A percentile compares a stretch with the other conserved stretches of the same genome.
Conservation (phyloP, 2,888 invertebrate species). For the Lasioglossum malachurum region DNA sequence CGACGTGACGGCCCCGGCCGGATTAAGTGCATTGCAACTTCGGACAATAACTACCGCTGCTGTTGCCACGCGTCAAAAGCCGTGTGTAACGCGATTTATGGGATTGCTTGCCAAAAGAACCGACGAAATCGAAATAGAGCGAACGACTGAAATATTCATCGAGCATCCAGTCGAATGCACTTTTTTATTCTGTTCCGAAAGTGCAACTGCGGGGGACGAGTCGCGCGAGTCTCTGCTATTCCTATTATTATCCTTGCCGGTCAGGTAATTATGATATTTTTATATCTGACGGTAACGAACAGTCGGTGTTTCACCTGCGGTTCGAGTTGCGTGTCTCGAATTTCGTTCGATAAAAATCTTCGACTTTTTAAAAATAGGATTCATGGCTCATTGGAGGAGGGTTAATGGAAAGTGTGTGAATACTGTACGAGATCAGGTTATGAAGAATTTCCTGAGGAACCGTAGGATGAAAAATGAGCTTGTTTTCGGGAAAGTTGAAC, state of each 20-base stretch:
- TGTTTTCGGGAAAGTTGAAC: slow-evolving; percentile 1
- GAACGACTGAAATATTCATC: neutral
- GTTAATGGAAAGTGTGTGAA: neutral
- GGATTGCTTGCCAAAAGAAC: neutral
- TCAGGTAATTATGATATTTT: neutral
- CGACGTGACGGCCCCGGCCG: slow-evolving; percentile 37
- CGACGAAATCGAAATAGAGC: neutral
- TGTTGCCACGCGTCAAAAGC: slow-evolving; percentile 11
- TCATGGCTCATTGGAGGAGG: too few relatives aligned
- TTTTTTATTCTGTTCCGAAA: neutral
- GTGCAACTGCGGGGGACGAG: neutral
- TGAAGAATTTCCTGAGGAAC: neutral
- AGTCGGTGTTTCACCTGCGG: neutral
- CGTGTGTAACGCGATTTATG: neutral
- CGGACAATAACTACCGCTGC: slow-evolving; percentile 26
- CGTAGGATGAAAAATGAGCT: neutral
- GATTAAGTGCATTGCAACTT: slow-evolving; percentile 52
- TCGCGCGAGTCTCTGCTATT: neutral
- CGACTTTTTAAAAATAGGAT: neutral
- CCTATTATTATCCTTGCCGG: neutral
- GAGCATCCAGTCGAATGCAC: neutral
- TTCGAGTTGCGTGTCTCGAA: neutral
- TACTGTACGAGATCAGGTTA: neutral
- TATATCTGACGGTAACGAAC: neutral
- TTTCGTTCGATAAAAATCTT: neutral